phyloP scores from a whole-genome alignment of 2,888 invertebrate genomes.

The Amphimallon solstitiale region DNA sequence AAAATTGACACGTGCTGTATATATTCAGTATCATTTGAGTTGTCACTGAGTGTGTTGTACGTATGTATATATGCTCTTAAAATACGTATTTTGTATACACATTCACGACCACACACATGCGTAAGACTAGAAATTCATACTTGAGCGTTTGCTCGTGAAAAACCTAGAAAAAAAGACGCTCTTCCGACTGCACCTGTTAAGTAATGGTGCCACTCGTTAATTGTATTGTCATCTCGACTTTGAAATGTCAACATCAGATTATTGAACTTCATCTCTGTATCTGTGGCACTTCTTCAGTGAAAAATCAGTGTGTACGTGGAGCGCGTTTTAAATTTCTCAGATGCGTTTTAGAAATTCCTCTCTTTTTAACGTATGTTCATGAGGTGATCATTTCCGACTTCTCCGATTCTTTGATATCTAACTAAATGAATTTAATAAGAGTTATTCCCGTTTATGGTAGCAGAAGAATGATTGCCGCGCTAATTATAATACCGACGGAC shows the following conservation, averaged over 20 bases:
- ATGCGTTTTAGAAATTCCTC: too few species aligned
- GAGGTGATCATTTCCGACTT: conserved; percentile 5
- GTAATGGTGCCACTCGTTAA: conserved; percentile 10
- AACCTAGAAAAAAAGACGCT: too few species aligned
- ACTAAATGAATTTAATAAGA: conserved; percentile 20
- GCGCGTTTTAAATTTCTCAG: too few species aligned
- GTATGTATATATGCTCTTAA: too few species aligned
- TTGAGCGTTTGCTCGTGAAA: too few species aligned
- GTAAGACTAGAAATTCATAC: too few species aligned
- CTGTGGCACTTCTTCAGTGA: neutral
- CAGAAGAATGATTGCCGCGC: too few species aligned
- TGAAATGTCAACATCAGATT: neutral
- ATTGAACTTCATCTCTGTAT: conserved; percentile 16
- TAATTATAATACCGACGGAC: too few species aligned
- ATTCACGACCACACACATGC: too few species aligned
- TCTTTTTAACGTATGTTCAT: neutral
- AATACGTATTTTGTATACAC: too few species aligned
- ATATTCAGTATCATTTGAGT: too few species aligned
- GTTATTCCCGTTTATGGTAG: neutral
- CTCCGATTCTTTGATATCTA: neutral
- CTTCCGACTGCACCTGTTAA: conserved; percentile 1
- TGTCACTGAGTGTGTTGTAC: neutral
- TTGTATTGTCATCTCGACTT: conserved; percentile 1
- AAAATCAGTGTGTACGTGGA: neutral
- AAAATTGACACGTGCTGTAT: too few species aligned